Evolutionary conservation across 2,797 vertebrate species (phyloP), one percentile per base, ranked within the genome.

Genomic region (Yasuhikotakia modesta): DNA sequence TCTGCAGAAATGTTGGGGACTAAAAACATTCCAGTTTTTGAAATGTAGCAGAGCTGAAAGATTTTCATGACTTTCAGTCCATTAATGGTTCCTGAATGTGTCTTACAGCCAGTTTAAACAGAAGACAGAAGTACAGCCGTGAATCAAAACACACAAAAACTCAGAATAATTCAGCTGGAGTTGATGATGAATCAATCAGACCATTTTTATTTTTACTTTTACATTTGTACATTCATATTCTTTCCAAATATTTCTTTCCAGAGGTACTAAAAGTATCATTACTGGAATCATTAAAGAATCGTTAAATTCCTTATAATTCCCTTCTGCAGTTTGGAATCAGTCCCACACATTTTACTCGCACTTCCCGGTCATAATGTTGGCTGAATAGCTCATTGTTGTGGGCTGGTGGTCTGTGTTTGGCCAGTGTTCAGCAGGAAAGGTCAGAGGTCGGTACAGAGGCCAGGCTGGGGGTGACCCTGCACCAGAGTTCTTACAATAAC

Each of bases 401-500:
- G 87, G 85, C 87, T 86, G 79, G 88, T 78, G 88, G 88, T 74
- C 68, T 88, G 86, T 92, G 88, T 90, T 91, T 88, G 88, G 89
- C 88, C 89, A 88, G 24, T 16, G 82, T 82, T 84, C 82, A 76
- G 88, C 86, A 86, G 82, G 84, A 80, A 53, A 55, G 89, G 89
- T 83, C 87, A 86, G 75, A 89, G 91, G 89, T 90, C 88, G 76
- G 63, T 43, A 57, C 55, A 77, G 82, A 82, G 70, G 70, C 76
- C 78, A 84, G 79, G 79, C 78, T 83, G 68, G 79, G 81, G 81
- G 90, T 84, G 85, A 81, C 82, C 83, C 82, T 84, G 81, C 89
- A 81, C 87, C 76, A 74, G 88, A 91, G 88, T 85, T 81, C 86
- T 90, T 92, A 81, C 87, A 94, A 93, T 86, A 93, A 93, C 91